Base-by-base conservation (phyloP, 2,888 invertebrate species). In the Cosmia pyralina region DNA sequence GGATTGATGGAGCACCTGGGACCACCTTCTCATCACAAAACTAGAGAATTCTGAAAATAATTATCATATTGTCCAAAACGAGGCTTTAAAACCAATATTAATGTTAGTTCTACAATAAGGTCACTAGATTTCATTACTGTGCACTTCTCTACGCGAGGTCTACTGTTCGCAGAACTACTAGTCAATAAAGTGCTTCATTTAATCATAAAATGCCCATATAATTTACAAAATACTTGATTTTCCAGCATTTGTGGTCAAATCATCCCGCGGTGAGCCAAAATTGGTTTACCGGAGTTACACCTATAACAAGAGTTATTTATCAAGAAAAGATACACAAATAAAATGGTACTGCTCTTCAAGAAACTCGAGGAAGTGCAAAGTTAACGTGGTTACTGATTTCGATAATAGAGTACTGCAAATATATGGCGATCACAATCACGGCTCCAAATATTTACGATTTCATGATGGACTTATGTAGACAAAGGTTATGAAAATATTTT, bases 261-360 rank as follows among this genome's bases (percentile, higher is more conserved):
- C 92, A 2, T 81, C 85, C 15, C 89, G 90, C 5, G 92, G 92
- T 5, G 88, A 91, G 72, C 89, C 90, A 5, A 86, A 89, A 78
- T 71, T 92, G 48, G 66, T 91, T 34, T 88, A 85, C 78, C 69
- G 81, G 15, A 83, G 85, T 13, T 91, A 83, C 79, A 88, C 91
- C 0, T 93, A 91, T 77, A 91, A 90, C 79, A 90, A 86, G 70
- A 88, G 90, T 44, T 92, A 91, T 71, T 68, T 83, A 4, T 72
- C 86, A 10, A 90, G 88, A 60, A 88, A 79, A 60, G 89, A 88
- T 15, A 78, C 83, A 3, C 77, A 84, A 41, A 85, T 88, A 4
- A 92, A 90, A 75, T 93, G 93, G 93, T 92, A 91, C 77, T 93
- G 93, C 67, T 91, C 93, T 1, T 90, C 92, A 10, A 88, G 92